Percentiles rank a stretch among this genome's conserved stretches.
These are phyloP conservation scores for Heliornis fulica DNA, from an alignment of 2,113 vertebrate species.

Conservation along the genomic window DNA sequence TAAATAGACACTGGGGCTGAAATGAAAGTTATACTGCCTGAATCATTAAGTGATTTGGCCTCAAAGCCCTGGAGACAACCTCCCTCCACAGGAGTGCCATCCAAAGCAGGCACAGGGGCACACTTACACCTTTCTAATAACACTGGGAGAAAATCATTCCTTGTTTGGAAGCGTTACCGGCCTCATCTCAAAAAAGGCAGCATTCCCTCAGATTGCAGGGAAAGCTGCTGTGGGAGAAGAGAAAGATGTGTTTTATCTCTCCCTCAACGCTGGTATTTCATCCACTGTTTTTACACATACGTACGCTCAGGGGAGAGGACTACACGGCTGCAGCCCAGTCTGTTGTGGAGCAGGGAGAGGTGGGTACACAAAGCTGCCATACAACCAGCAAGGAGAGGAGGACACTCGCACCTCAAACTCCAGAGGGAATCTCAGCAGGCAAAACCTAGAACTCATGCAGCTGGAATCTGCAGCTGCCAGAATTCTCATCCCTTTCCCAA, in stretches of 20 bases:
- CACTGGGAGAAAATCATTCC: background rate
- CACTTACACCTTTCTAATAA: background rate
- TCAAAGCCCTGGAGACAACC: background rate
- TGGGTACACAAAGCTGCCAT: background rate
- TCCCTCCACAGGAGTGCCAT: background rate
- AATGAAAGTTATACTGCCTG: background rate
- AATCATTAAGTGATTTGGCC: background rate
- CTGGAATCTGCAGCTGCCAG: background rate
- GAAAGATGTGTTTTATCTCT: background rate
- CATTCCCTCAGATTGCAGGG: background rate
- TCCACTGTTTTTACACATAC: background rate
- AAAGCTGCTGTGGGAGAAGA: background rate
- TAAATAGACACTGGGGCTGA: background rate
- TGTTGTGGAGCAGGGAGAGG: background rate
- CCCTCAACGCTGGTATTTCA: background rate
- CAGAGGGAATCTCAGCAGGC: background rate
- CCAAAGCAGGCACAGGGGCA: background rate
- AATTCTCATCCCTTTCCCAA: background rate
- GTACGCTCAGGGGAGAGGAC: background rate
- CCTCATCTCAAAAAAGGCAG: background rate
- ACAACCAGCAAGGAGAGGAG: background rate
- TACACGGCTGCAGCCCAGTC: background rate
- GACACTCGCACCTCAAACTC: background rate
- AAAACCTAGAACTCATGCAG: accelerated
- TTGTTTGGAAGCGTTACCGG: background rate